phyloP scores from a whole-genome alignment of 2,797 vertebrate species.

The Alauda arvensis region DNA sequence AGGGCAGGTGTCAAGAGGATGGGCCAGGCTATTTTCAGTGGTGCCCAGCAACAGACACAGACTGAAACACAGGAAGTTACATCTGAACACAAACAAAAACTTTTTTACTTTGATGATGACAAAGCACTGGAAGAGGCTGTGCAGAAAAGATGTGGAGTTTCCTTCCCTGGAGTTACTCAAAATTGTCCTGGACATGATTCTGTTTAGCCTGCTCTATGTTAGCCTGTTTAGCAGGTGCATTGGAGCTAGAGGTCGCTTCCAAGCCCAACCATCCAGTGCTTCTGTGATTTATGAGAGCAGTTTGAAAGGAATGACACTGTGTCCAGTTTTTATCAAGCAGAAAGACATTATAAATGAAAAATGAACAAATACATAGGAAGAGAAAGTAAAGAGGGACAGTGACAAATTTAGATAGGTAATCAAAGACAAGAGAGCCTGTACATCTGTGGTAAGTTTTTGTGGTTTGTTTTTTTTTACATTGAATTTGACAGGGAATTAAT shows the following conservation, averaged over 20 bases:
- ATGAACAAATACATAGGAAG: neutral
- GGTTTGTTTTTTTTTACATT: neutral
- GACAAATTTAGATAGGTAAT: neutral
- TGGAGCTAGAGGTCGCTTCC: neutral
- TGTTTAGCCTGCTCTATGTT: neutral
- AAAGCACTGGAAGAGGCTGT: neutral
- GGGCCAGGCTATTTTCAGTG: neutral
- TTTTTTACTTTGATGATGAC: neutral
- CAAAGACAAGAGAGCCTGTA: neutral
- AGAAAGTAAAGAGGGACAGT: neutral
- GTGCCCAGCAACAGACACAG: neutral
- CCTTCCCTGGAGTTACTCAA: neutral
- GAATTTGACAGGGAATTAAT: neutral
- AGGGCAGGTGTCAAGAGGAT: neutral
- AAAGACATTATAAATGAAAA: neutral
- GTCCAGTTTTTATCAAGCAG: neutral
- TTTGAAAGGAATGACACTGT: neutral
- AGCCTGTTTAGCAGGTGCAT: neutral
- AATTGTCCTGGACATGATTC: neutral
- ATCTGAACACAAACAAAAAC: neutral
- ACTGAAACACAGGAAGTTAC: neutral
- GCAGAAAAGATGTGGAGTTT: neutral
- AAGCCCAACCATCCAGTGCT: neutral
- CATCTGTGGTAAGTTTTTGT: neutral
- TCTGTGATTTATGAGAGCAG: neutral